phyloP scores from a whole-genome alignment of 2,888 invertebrate species.

The Ariolimax columbianus region DNA sequence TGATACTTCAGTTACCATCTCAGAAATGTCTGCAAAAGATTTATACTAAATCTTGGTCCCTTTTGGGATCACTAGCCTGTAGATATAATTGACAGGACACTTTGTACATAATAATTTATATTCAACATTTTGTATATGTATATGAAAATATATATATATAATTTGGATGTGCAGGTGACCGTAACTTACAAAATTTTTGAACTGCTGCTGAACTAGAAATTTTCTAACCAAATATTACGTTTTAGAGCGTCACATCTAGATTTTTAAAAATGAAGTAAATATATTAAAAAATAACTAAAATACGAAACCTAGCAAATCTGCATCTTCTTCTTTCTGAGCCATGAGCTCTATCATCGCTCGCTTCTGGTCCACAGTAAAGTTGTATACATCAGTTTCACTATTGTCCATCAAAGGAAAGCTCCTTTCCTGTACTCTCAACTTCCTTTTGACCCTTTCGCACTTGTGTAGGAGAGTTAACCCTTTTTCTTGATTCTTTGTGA shows the following conservation, averaged over 20 bases:
- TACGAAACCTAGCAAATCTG: constrained; percentile 47
- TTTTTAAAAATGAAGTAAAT: neutral
- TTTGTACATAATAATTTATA: no score
- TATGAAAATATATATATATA: no score
- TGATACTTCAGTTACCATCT: no score
- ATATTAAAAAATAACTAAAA: neutral
- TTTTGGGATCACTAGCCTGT: neutral
- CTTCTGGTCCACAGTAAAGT: constrained; percentile 73
- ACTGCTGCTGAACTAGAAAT: no score
- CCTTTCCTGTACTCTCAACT: constrained; percentile 4
- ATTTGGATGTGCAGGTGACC: no score
- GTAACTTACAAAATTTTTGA: no score
- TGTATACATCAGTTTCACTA: constrained; percentile 65
- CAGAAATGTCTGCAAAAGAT: no score
- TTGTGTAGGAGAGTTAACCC: neutral
- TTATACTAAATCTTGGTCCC: neutral
- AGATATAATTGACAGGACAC: no score
- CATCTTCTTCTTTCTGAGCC: constrained; percentile 55
- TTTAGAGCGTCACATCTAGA: no score
- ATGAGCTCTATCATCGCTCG: constrained; percentile 72
- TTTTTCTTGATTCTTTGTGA: neutral
- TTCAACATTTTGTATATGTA: no score
- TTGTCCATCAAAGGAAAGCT: constrained; percentile 27
- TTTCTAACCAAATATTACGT: no score
- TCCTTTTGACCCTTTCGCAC: constrained; percentile 16